Evolutionary conservation across 2,888 invertebrate genomes (phyloP).

Genomic region (Drosophila basisetae): DNA sequence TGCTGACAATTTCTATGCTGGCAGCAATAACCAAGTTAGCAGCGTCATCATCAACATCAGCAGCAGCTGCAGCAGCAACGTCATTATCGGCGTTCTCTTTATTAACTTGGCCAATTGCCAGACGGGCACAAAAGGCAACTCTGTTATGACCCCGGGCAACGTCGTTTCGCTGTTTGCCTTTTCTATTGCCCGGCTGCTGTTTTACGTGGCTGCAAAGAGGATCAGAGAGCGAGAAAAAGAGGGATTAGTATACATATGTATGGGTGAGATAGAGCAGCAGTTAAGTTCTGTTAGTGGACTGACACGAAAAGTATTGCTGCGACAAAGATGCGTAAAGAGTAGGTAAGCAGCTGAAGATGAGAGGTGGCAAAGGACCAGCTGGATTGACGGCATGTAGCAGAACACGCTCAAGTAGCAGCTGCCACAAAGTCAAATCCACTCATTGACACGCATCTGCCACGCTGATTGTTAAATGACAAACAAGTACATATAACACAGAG

Average conservation of each 20-base stretch:
- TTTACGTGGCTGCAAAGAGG: conserved; percentile 56
- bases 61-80: conserved; percentile 64
- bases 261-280: conserved; percentile 32
- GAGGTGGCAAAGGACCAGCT: neutral
- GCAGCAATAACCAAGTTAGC: conserved; percentile 78
- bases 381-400: neutral
- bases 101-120: conserved; percentile 83
- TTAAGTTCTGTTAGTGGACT: conserved; percentile 68
- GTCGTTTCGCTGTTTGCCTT: conserved; percentile 51
- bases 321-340: conserved; percentile 63
- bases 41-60: conserved; percentile 72
- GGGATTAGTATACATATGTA: neutral
- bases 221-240: conserved; percentile 19
- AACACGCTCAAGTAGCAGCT: conserved; percentile 6
- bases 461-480: conserved; percentile 26
- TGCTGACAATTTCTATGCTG: conserved; percentile 58
- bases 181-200: conserved; percentile 60
- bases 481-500: neutral
- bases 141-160: conserved; percentile 46
- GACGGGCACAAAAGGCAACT: conserved; percentile 60
- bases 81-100: conserved; percentile 69
- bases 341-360: conserved; percentile 15
- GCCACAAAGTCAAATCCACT: conserved; percentile 47
- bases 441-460: conserved; percentile 48
- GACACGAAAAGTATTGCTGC: conserved; percentile 78